phyloP scores from a whole-genome alignment of 2,113 vertebrate genomes.

The Cottus gobio region DNA sequence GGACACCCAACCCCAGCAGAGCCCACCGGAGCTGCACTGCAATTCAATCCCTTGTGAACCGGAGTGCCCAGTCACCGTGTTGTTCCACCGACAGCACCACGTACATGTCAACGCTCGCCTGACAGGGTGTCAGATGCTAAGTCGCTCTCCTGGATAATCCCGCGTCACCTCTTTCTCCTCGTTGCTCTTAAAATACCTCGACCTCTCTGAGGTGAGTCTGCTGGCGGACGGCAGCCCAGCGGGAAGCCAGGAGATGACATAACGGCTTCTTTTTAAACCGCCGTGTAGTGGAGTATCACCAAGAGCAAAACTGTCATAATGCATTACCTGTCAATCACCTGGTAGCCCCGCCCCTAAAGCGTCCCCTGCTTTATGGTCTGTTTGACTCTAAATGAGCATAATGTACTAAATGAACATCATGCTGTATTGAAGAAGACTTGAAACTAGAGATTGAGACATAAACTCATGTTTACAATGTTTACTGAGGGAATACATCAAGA shows the following conservation, averaged over 20 bases:
- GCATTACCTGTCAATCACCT: background rate
- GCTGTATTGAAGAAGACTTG: no score
- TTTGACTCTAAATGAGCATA: no score
- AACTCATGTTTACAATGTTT: no score
- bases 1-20: constrained; percentile 39
- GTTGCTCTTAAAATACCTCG: constrained; percentile 74
- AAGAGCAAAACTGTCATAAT: no score
- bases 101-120: constrained; percentile 35
- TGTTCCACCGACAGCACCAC: constrained; percentile 11
- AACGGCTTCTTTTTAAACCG: constrained; percentile 17
- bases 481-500: no score
- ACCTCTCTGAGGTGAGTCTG: constrained; percentile 51
- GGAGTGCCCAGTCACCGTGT: background rate
- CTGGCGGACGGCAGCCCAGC: constrained; percentile 24
- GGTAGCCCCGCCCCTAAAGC: no score
- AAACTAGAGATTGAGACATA: no score
- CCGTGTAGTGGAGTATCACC: background rate
- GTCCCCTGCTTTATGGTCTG: no score
- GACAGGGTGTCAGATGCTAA: constrained; percentile 67
- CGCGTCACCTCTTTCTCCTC: constrained; percentile 66
- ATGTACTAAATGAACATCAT: no score
- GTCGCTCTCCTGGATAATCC: constrained; percentile 68
- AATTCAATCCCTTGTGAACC: constrained; percentile 39
- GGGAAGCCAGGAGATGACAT: constrained; percentile 40
- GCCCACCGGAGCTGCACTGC: constrained; percentile 12